Percentiles rank a stretch among this genome's conserved stretches.
phyloP scores from a whole-genome alignment of 2,797 vertebrate genomes.

The Rhinichthys osculus region DNA sequence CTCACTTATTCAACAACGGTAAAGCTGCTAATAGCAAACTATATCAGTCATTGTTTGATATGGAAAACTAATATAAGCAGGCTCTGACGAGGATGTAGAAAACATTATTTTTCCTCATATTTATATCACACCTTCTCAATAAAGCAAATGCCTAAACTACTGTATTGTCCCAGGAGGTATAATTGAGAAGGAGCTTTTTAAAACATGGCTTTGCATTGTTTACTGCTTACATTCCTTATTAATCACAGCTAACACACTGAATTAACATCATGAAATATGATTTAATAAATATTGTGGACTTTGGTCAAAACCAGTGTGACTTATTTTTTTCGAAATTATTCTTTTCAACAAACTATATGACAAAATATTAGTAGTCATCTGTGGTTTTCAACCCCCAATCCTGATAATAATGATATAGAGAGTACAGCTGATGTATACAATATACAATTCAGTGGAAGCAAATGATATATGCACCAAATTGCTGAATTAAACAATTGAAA shows the following conservation, averaged over 20 bases:
- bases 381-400: neutral
- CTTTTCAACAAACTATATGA: neutral
- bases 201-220: constrained; percentile 44
- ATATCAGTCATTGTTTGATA: constrained; percentile 14
- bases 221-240: constrained; percentile 58
- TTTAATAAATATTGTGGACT: constrained; percentile 46
- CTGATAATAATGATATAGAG: neutral
- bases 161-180: neutral
- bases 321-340: neutral
- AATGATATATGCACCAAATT: neutral
- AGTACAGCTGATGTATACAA: neutral
- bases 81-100: neutral
- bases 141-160: neutral
- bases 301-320: constrained; percentile 14
- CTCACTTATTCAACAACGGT: constrained; percentile 38
- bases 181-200: constrained; percentile 47
- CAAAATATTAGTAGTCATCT: neutral
- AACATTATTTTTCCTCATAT: neutral
- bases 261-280: constrained; percentile 53
- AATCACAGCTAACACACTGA: constrained; percentile 50
- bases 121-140: neutral
- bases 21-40: constrained; percentile 43
- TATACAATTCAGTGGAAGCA: neutral
- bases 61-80: neutral
- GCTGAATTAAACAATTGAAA: neutral